Base-by-base conservation (phyloP, 2,797 vertebrate species). In the Pagetopsis macropterus region DNA sequence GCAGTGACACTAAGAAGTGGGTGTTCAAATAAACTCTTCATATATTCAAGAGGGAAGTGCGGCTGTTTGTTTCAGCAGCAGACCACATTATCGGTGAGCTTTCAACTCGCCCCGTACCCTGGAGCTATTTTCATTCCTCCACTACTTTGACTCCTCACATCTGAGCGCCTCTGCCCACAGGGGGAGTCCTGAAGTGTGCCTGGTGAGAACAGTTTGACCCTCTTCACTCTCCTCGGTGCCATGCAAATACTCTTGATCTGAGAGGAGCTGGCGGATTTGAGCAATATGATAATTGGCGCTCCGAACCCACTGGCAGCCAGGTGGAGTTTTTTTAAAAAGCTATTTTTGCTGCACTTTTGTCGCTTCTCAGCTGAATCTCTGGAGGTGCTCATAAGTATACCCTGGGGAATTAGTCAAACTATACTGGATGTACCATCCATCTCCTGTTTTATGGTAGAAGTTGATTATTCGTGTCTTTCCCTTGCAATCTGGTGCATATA, bases 131-230 rank as follows among this genome's bases (percentile, higher is more conserved):
- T 70, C 71, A 76, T 65, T 76, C 72, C 51, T 27, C 27, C 40
- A 41, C 61, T 88, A 23, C 45, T 78, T 54, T 75, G 65, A 65
- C 58, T 81, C 76, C 79, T 62, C 66, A 71, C 83, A 78, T 85
- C 61, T 41, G 70, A 85, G 81, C 73, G 74, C 78, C 79, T 85
- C 69, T 50, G 41, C 70, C 70, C 81, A 79, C 82, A 68, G 69
- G 76, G 87, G 84, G 71, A 86, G 78, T 88, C 83, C 75, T 85
- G 79, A 86, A 87, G 84, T 69, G 52, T 41, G 75, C 74, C 87
- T 66, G 68, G 62, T 16, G 87, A 89, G 85, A 89, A 87, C 86
- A 75, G 84, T 88, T 90, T 93, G 92, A 93, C 90, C 89, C 84
- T 87, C 84, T 91, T 87, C 87, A 85, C 77, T 89, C 81, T 83